Percentiles rank a stretch among this genome's conserved stretches.
phyloP scores from a whole-genome alignment of 2,113 vertebrate genomes.

The Martes martes region DNA sequence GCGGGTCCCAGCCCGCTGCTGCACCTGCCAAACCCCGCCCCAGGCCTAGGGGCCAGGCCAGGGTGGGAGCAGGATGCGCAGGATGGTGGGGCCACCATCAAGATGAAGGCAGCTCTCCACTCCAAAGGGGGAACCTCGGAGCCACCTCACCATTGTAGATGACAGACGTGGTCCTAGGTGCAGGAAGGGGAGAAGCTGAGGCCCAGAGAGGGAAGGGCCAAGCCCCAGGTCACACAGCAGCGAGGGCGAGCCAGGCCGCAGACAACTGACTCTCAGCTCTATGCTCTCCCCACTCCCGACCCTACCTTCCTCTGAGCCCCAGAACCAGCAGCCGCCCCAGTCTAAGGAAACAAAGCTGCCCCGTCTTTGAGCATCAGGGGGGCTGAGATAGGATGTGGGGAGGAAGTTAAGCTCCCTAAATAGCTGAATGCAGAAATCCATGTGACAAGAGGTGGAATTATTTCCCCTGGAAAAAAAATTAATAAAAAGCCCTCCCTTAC shows the following conservation, averaged over 20 bases:
- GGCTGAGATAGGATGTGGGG: background rate
- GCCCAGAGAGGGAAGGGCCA: background rate
- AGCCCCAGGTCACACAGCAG: background rate
- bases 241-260: background rate
- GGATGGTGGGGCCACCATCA: background rate
- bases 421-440: constrained; percentile 31
- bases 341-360: background rate
- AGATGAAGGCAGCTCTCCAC: background rate
- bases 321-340: background rate
- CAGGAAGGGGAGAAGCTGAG: background rate
- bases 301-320: background rate
- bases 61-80: background rate
- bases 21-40: background rate
- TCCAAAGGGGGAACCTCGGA: background rate
- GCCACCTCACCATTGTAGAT: background rate
- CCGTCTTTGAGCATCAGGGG: background rate
- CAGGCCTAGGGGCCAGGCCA: too few relatives aligned
- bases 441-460: constrained; percentile 64
- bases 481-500: constrained; percentile 53
- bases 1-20: too few relatives aligned
- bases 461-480: constrained; percentile 60
- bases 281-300: background rate
- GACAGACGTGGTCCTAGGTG: background rate
- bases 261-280: background rate
- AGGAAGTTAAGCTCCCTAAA: constrained; percentile 45